phyloP scores from a whole-genome alignment of 1,140 invertebrate species.

The Lordiphosa clarofinis region DNA sequence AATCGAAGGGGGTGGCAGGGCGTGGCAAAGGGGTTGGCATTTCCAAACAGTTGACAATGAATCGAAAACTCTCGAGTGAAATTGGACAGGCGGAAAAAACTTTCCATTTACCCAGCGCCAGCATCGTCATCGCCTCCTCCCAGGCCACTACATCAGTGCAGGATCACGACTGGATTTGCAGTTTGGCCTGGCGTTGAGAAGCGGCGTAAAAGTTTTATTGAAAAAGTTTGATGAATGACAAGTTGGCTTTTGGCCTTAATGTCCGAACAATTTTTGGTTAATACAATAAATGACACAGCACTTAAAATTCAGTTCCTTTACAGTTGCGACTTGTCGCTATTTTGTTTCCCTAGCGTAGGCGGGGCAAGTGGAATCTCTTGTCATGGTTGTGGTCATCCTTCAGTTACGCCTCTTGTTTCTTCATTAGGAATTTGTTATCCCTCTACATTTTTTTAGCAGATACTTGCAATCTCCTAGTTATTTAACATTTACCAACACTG shows the following conservation, averaged over 20 bases:
- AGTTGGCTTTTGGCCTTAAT: conserved; percentile 34
- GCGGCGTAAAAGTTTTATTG: conserved; percentile 67
- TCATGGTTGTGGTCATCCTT: too few relatives aligned
- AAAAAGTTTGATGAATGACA: conserved; percentile 75
- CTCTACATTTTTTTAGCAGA: too few relatives aligned
- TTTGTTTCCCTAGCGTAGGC: too few relatives aligned
- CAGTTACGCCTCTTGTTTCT: too few relatives aligned
- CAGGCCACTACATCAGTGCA: not conserved
- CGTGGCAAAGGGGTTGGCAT: too few relatives aligned
- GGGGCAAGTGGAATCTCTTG: too few relatives aligned
- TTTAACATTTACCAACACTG: not conserved
- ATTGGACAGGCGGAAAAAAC: conserved; percentile 25
- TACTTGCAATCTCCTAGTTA: not conserved
- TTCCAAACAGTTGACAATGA: not conserved
- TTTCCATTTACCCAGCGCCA: conserved; percentile 27
- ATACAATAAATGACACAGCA: conserved; percentile 40
- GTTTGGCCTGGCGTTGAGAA: conserved; percentile 29
- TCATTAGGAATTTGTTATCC: too few relatives aligned
- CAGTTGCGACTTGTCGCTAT: too few relatives aligned
- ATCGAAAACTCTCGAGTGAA: conserved; percentile 29
- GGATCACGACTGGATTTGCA: conserved; percentile 42
- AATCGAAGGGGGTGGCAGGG: too few relatives aligned
- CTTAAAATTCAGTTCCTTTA: conserved; percentile 16
- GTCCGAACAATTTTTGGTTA: conserved; percentile 6
- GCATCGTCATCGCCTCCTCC: conserved; percentile 1